A percentile compares a stretch with the other conserved stretches of the same genome.
Evolutionary conservation across 2,797 vertebrate genomes (phyloP).

Genomic region (Mareca strepera): DNA sequence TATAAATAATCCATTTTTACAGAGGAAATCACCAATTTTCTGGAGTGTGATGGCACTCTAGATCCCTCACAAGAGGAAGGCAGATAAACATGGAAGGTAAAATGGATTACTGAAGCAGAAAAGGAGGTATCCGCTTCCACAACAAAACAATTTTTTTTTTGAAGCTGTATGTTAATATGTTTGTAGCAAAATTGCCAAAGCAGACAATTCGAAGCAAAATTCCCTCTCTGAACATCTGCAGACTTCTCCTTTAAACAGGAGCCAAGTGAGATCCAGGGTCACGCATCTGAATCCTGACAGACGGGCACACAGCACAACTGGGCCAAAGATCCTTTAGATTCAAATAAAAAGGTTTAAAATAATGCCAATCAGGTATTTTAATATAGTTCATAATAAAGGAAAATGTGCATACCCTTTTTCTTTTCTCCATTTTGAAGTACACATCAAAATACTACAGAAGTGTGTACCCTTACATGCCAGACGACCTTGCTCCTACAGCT

Average conservation of each 20-base stretch:
- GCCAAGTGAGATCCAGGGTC: not conserved
- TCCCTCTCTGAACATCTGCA: not conserved
- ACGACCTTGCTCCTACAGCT: not conserved
- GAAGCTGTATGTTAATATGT: not conserved
- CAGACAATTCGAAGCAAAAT: not conserved
- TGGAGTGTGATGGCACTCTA: not conserved
- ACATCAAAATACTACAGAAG: not conserved
- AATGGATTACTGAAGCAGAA: not conserved
- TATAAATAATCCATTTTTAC: not conserved
- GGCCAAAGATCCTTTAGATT: not conserved
- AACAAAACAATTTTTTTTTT: not conserved
- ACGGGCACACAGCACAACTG: not conserved
- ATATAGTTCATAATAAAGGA: not conserved
- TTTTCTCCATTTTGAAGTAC: not conserved
- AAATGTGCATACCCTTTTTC: not conserved
- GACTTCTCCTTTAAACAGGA: not conserved
- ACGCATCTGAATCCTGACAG: not conserved
- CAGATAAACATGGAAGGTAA: not conserved
- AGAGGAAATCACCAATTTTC: not conserved
- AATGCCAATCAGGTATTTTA: not conserved
- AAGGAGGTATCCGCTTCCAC: not conserved
- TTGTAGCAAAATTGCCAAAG: not conserved
- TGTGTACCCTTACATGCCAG: not conserved
- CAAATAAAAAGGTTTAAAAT: not conserved
- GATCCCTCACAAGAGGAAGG: not conserved